These are phyloP conservation scores for Melinaea marsaeus DNA, from an alignment of 2,888 invertebrate genomes.

Conservation along the genomic window DNA sequence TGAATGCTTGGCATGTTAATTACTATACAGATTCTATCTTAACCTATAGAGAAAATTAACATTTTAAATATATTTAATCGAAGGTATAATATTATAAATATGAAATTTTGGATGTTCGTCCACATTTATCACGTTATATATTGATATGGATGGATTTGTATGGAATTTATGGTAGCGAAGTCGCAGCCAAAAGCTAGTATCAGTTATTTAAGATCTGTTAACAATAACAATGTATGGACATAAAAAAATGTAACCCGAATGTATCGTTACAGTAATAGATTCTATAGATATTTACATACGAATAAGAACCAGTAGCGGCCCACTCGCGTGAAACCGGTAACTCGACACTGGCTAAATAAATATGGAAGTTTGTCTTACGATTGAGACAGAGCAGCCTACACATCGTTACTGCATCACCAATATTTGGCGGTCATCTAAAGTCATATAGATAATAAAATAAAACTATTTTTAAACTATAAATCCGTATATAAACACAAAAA, in stretches of 20 bases:
- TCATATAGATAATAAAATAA: slow-evolving; percentile 4
- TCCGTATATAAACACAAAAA: neutral
- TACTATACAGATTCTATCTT: too few relatives aligned
- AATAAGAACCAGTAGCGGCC: slow-evolving; percentile 51
- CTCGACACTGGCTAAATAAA: slow-evolving; percentile 66
- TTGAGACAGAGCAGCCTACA: slow-evolving; percentile 71
- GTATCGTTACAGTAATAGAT: slow-evolving; percentile 32
- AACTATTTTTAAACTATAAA: neutral
- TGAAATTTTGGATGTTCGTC: too few relatives aligned
- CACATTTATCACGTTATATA: too few relatives aligned
- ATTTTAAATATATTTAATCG: too few relatives aligned
- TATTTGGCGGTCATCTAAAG: slow-evolving; percentile 23
- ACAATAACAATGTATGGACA: slow-evolving; percentile 14
- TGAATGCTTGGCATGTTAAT: too few relatives aligned
- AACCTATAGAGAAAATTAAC: too few relatives aligned
- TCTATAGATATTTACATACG: slow-evolving; percentile 40
- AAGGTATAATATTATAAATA: too few relatives aligned
- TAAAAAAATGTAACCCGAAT: slow-evolving; percentile 20
- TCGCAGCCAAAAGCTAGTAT: too few relatives aligned
- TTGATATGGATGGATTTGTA: too few relatives aligned
- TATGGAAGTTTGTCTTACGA: slow-evolving; percentile 71
- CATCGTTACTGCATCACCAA: slow-evolving; percentile 37
- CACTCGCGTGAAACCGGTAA: slow-evolving; percentile 72
- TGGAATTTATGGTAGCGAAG: too few relatives aligned
- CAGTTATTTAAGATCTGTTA: neutral